These are phyloP conservation scores for Microcebus tavaratra DNA, from an alignment of 2,113 vertebrate species.

Conservation along the genomic window DNA sequence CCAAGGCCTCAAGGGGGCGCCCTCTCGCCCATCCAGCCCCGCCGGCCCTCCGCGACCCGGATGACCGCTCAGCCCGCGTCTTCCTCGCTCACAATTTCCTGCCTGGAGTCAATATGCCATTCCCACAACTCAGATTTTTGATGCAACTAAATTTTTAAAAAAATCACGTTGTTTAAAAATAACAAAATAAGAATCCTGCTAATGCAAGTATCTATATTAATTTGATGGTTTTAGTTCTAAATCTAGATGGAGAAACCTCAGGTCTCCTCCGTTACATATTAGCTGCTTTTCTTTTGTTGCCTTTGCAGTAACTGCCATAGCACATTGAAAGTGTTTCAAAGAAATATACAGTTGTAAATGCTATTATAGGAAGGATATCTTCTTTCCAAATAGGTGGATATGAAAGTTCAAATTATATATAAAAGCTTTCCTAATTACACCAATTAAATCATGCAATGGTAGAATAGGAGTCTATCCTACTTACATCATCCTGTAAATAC, in stretches of 20 bases:
- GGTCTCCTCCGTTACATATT: neutral
- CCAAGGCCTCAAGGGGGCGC: neutral
- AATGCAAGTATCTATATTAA: neutral
- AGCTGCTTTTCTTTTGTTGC: neutral
- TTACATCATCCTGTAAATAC: neutral
- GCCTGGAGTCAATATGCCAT: neutral
- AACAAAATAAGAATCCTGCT: neutral
- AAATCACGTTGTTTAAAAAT: neutral
- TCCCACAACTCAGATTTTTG: neutral
- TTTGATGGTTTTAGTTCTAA: neutral
- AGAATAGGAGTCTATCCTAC: neutral
- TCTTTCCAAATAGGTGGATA: neutral
- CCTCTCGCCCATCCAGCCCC: rapidly evolving
- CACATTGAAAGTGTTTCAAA: neutral
- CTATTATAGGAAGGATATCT: neutral
- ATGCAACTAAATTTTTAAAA: neutral
- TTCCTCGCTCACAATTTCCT: neutral
- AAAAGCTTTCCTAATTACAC: neutral
- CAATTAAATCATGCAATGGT: neutral
- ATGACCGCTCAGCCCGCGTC: rapidly evolving
- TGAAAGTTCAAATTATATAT: neutral
- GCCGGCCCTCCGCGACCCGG: neutral
- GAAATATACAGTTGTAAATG: neutral
- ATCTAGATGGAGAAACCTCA: neutral
- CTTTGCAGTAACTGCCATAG: neutral